These are phyloP conservation scores for Drosophila kepulauana DNA, from an alignment of 1,140 invertebrate species.

Conservation along the genomic window DNA sequence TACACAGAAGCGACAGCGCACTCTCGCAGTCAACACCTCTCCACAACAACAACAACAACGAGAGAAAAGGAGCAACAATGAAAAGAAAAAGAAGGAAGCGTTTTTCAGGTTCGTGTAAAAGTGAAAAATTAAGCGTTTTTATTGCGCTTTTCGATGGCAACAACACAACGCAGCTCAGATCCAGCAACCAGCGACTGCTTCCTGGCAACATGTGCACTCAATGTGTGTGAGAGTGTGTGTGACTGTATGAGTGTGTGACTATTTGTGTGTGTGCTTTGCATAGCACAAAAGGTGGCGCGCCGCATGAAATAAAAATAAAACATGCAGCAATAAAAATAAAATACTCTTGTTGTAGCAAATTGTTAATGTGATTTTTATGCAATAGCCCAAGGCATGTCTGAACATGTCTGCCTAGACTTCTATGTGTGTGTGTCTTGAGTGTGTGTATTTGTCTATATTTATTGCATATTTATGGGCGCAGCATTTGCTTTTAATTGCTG, in stretches of 20 bases:
- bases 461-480: conserved; percentile 70
- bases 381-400: conserved; percentile 34
- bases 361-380: conserved; percentile 84
- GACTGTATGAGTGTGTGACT: conserved; percentile 17
- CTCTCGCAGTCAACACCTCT: conserved; percentile 24
- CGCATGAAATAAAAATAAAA: conserved; percentile 83
- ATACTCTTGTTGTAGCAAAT: conserved; percentile 82
- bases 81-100: conserved; percentile 33
- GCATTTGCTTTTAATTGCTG: conserved; percentile 75
- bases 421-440: not conserved
- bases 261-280: conserved; percentile 42
- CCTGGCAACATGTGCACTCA: conserved; percentile 74
- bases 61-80: conserved; percentile 20
- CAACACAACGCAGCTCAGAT: conserved; percentile 49
- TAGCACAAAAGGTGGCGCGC: conserved; percentile 70
- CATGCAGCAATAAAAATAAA: conserved; percentile 82
- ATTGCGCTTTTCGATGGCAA: conserved; percentile 76
- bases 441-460: conserved; percentile 42
- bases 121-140: conserved; percentile 84
- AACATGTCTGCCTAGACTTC: not conserved
- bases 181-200: conserved; percentile 26
- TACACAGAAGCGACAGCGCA: conserved; percentile 46
- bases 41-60: conserved; percentile 14
- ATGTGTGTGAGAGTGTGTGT: conserved; percentile 40
- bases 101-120: conserved; percentile 67